These are phyloP conservation scores for Melierax canorus DNA, from an alignment of 2,113 vertebrate genomes.

Conservation along the genomic window DNA sequence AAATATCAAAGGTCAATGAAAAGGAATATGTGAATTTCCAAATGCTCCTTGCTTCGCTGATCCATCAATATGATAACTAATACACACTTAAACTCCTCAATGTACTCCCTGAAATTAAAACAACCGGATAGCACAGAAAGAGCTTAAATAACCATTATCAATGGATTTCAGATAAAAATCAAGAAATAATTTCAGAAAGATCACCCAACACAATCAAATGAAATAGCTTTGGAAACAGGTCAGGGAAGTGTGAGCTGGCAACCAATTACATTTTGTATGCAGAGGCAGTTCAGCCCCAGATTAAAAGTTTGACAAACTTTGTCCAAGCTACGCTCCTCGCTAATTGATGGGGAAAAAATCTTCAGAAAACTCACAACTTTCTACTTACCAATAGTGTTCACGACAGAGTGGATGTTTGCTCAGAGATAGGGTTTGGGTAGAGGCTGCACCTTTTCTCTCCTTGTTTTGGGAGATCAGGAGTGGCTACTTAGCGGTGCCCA, in stretches of 20 bases:
- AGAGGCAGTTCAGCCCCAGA: not conserved
- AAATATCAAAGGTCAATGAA: constrained; percentile 36
- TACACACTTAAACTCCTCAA: constrained; percentile 32
- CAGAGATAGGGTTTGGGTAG: not conserved
- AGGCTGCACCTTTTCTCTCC: not conserved
- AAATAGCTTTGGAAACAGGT: not conserved
- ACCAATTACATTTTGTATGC: not conserved
- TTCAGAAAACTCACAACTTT: not conserved
- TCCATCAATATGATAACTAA: constrained; percentile 53
- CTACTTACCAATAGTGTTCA: not conserved
- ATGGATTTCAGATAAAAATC: constrained; percentile 62
- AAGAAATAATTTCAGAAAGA: constrained; percentile 52
- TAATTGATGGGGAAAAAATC: not conserved
- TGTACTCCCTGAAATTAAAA: constrained; percentile 55
- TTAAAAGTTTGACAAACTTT: not conserved
- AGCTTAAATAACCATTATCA: constrained; percentile 42
- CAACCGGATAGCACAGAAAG: not conserved
- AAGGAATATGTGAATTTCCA: constrained; percentile 45
- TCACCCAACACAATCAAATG: not conserved
- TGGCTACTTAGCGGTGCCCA: not conserved
- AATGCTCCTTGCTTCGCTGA: constrained; percentile 32
- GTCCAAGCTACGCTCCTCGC: not conserved
- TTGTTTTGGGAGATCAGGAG: not conserved
- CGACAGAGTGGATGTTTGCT: not conserved
- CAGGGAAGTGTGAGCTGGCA: not conserved